Percentiles rank a stretch among this genome's conserved stretches.
Evolutionary conservation across 2,113 vertebrate genomes (phyloP).

Genomic region (Limanda limanda): DNA sequence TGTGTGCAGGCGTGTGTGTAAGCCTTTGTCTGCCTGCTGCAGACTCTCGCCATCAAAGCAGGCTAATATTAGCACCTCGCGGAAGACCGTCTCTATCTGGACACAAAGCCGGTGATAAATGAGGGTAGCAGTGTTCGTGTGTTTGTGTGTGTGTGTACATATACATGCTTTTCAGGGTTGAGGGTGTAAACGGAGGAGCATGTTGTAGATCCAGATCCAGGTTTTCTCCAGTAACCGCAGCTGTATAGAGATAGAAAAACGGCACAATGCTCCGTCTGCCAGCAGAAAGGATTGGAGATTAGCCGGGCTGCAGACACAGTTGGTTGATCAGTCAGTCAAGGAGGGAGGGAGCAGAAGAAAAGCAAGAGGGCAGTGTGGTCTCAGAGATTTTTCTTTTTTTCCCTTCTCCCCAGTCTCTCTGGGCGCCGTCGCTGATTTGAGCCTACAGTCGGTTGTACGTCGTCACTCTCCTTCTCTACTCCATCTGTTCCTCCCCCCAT

Average conservation of each 20-base stretch:
- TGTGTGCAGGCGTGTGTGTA: constrained; percentile 11
- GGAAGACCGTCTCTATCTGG: constrained; percentile 75
- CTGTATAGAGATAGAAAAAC: constrained; percentile 78
- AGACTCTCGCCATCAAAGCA: constrained; percentile 59
- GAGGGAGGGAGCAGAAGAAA: constrained; percentile 66
- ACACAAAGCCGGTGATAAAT: constrained; percentile 76
- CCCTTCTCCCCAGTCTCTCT: constrained; percentile 63
- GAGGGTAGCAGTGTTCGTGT: constrained; percentile 59
- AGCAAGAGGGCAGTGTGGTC: constrained; percentile 92
- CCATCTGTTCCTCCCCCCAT: constrained; percentile 78
- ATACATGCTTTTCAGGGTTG: neutral
- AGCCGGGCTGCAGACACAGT: constrained; percentile 71
- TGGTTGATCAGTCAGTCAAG: constrained; percentile 54
- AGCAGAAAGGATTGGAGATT: constrained; percentile 83
- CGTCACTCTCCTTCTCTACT: constrained; percentile 85
- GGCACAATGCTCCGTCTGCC: constrained; percentile 76
- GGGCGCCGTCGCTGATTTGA: constrained; percentile 90
- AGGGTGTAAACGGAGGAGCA: neutral
- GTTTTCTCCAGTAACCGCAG: constrained; percentile 66
- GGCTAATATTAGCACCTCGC: constrained; percentile 80
- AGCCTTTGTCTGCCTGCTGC: constrained; percentile 61
- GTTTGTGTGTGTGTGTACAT: constrained; percentile 12
- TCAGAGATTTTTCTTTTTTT: constrained; percentile 78
- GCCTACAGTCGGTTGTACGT: constrained; percentile 87
- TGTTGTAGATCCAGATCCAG: constrained; percentile 68